A percentile compares a stretch with the other conserved stretches of the same genome.
These are phyloP conservation scores for Podotricha telesiphe DNA, from an alignment of 2,888 invertebrate species.

Conservation along the genomic window DNA sequence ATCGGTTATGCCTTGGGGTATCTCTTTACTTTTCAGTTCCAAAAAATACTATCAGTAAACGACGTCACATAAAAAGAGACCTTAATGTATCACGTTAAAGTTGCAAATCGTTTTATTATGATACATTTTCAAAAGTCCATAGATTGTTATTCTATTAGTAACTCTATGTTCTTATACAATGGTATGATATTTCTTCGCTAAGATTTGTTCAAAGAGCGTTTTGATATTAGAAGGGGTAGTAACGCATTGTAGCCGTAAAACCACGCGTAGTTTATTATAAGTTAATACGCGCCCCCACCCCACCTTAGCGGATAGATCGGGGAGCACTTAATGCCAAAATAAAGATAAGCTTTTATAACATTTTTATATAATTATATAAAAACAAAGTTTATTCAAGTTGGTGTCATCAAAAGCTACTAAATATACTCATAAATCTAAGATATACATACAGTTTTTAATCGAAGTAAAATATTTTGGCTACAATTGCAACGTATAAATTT, in stretches of 20 bases:
- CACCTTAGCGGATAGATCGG: constrained; percentile 62
- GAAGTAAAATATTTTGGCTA: no score
- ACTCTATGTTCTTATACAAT: neutral
- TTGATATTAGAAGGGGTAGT: constrained; percentile 43
- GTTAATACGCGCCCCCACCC: constrained; percentile 73
- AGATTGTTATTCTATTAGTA: neutral
- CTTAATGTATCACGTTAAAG: neutral
- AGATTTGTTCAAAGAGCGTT: constrained; percentile 48
- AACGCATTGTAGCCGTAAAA: constrained; percentile 66
- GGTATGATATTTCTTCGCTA: constrained; percentile 32
- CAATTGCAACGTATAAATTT: no score
- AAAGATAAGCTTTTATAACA: neutral
- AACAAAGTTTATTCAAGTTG: no score
- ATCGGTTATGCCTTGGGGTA: constrained; percentile 66
- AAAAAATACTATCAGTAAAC: constrained; percentile 37
- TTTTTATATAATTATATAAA: neutral
- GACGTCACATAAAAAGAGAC: constrained; percentile 34
- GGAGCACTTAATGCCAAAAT: constrained; percentile 53
- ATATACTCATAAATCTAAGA: no score
- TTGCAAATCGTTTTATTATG: neutral
- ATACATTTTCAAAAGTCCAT: neutral
- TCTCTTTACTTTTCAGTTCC: constrained; percentile 46
- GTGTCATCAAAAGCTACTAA: no score
- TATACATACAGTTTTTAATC: no score
- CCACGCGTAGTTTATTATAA: constrained; percentile 79